Evolutionary conservation across 2,888 invertebrate genomes (phyloP).

Genomic region (Archips crataeganus): DNA sequence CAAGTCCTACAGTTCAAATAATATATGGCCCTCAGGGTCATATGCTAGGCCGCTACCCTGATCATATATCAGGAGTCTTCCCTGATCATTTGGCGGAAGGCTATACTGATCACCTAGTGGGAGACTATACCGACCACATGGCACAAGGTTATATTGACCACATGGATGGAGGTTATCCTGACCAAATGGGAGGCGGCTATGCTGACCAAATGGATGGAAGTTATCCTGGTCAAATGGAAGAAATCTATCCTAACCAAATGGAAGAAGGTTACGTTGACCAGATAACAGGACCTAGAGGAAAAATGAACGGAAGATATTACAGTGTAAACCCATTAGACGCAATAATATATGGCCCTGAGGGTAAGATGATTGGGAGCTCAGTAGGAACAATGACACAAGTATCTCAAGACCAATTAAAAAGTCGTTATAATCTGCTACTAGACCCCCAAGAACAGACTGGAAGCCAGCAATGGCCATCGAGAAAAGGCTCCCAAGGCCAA

Average conservation of each 20-base stretch:
- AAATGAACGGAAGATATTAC: background rate
- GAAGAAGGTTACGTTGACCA: background rate
- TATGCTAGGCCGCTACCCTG: background rate
- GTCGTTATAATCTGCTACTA: constrained; percentile 1
- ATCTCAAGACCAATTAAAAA: background rate
- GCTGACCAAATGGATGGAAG: background rate
- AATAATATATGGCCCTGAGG: constrained; percentile 1
- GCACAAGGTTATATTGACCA: background rate
- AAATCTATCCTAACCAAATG: background rate
- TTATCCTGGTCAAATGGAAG: background rate
- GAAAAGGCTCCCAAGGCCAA: background rate
- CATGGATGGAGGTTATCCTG: background rate
- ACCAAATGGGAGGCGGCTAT: background rate
- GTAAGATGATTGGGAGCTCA: background rate
- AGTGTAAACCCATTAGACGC: background rate
- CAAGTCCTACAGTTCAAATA: constrained; percentile 3
- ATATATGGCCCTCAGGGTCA: background rate
- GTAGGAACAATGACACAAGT: constrained; percentile 1
- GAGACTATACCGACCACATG: background rate
- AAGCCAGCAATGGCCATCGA: background rate
- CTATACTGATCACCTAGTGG: background rate
- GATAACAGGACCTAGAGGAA: background rate
- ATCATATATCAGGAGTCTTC: background rate
- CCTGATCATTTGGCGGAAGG: background rate
- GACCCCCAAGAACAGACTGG: background rate